These are phyloP conservation scores for Pseudomyrmex dendroicus DNA, from an alignment of 1,140 invertebrate genomes.

Conservation along the genomic window DNA sequence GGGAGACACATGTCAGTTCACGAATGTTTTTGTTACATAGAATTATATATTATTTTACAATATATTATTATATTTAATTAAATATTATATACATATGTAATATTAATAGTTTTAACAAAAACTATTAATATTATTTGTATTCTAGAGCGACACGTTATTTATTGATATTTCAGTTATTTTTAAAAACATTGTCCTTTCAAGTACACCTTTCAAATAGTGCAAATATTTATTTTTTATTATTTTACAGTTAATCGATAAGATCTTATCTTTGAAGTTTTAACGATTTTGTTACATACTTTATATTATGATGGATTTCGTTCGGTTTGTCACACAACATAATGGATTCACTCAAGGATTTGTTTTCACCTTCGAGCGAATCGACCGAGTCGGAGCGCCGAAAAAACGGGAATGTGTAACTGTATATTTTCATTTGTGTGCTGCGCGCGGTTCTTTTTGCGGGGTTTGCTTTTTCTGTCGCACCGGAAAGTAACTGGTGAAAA, in stretches of 20 bases:
- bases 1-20: no score
- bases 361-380: not conserved
- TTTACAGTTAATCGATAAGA: not conserved
- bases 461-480: slow-evolving; percentile 9
- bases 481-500: slow-evolving; percentile 20
- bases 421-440: slow-evolving; percentile 27
- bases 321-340: not conserved
- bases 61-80: no score
- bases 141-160: no score
- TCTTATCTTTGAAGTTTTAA: not conserved
- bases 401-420: not conserved
- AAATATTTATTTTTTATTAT: not conserved
- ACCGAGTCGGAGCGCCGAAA: not conserved
- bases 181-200: no score
- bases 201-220: no score
- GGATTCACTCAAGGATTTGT: slow-evolving; percentile 18
- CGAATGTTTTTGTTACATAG: no score
- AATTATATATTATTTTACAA: no score
- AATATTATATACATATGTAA: not conserved
- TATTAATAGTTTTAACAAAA: not conserved
- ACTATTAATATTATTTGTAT: no score
- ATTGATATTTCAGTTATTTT: not conserved
- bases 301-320: not conserved
- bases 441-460: slow-evolving; percentile 17
- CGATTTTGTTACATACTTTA: not conserved